Evolutionary conservation across 2,113 vertebrate species (phyloP).

Genomic region (Scomber japonicus): DNA sequence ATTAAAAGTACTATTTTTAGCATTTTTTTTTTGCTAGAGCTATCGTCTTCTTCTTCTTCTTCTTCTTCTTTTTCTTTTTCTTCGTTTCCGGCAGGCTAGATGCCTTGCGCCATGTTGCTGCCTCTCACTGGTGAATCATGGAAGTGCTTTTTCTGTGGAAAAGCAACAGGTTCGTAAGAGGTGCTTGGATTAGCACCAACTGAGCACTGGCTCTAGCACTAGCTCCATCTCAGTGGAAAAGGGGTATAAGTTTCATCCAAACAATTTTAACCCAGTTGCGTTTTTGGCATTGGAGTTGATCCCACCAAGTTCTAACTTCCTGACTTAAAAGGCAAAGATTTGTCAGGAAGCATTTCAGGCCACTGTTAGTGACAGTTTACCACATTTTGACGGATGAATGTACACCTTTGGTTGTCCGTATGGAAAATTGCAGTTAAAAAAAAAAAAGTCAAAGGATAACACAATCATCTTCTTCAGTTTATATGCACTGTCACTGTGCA

Average conservation of each 20-base stretch:
- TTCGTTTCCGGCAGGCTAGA: too few relatives aligned
- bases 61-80: too few relatives aligned
- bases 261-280: neutral
- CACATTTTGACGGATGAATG: neutral
- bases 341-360: neutral
- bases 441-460: neutral
- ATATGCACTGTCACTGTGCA: neutral
- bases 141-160: too few relatives aligned
- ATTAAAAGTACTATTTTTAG: too few relatives aligned
- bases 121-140: too few relatives aligned
- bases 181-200: too few relatives aligned
- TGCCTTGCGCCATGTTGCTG: too few relatives aligned
- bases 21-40: too few relatives aligned
- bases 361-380: slow-evolving; percentile 11
- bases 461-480: neutral
- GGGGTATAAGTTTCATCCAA: neutral
- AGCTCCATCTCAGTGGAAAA: too few relatives aligned
- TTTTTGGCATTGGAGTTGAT: neutral
- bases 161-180: too few relatives aligned
- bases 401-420: neutral
- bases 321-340: neutral
- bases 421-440: slow-evolving; percentile 6
- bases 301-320: neutral
- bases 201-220: too few relatives aligned
- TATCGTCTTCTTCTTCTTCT: too few relatives aligned